Base-by-base conservation (phyloP, 2,113 vertebrate genomes). In the Aplodontia rufa region DNA sequence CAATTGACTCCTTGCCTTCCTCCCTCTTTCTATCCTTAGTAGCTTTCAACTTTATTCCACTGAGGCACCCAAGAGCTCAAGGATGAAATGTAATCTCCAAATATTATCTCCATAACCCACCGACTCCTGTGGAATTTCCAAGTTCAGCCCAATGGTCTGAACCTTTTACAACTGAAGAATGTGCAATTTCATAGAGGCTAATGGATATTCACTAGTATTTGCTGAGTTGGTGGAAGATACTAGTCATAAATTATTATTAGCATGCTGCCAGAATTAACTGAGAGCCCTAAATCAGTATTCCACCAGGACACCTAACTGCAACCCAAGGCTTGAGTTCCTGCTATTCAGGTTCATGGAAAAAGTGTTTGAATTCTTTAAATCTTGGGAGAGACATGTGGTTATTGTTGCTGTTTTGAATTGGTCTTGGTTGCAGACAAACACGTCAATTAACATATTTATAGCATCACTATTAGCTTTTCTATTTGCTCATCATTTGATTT, bases 161-260 rank as follows among this genome's bases (percentile, higher is more conserved):
- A 84, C 47, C 47, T 90, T 71, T 78, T 87, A 30, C 1, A 87
- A 37, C 76, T 89, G 75, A 93, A 87, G 87, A 88, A 87, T 37
- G 80, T 87, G 47, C 16, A 49, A 30, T 89, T 93, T 90, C 58
- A 40, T 37, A 76, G 51, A 72, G 28, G 81, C 35, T 80, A 78
- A 45, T 49, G 14, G 53, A 55, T 64, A 45, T 68, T 72, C 79
- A 69, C 51, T 80, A 91, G 55, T 83, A 91, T 89, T 96, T 94
- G 87, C 95, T 96, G 93, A 95, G 66, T 90, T 93, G 72, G 71
- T 95, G n/a, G 84, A 90, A 88, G 76, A 32, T 78, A 26, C 35
- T 84, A 60, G 53, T 94, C 49, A 79, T 92, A 71, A 95, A 90
- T 64, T 78, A 74, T 74, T 69, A 74, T 51, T 78, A 90, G 45